phyloP scores from a whole-genome alignment of 1,140 invertebrate genomes.

The Lasaia peninsularis region DNA sequence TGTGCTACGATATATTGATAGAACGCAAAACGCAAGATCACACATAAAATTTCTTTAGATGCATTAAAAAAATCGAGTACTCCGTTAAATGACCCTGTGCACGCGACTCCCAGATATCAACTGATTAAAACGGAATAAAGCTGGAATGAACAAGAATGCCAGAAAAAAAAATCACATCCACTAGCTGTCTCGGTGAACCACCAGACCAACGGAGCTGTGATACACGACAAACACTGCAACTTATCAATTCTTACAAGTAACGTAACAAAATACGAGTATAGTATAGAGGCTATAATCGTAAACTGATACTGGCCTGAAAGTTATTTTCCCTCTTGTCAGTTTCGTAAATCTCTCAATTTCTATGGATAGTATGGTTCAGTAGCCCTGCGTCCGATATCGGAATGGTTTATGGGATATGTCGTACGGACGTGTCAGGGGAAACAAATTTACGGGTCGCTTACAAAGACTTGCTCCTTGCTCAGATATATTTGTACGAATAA shows the following conservation, averaged over 20 bases:
- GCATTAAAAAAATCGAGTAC: no score
- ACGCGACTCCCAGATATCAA: no score
- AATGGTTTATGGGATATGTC: constrained; percentile 55
- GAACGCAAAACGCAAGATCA: no score
- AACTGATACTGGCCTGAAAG: constrained; percentile 25
- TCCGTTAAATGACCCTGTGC: no score
- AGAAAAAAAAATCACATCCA: no score
- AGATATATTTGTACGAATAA: not conserved
- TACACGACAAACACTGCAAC: not conserved
- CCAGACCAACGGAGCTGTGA: no score
- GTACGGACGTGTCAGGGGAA: constrained; percentile 44
- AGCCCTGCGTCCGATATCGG: constrained; percentile 48
- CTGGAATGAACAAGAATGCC: no score
- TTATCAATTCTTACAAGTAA: not conserved
- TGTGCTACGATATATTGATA: no score
- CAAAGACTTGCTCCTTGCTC: not conserved
- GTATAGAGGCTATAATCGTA: constrained; percentile 23
- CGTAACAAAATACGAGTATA: constrained; percentile 2
- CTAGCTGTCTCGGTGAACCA: no score
- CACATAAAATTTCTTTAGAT: no score
- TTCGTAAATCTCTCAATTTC: constrained; percentile 41
- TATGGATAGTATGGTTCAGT: constrained; percentile 35
- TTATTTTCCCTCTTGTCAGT: constrained; percentile 37
- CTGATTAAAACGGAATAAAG: no score
- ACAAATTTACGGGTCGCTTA: constrained; percentile 26